These are phyloP conservation scores for Aphaenogaster rudis DNA, from an alignment of 1,140 invertebrate species.

Conservation along the genomic window DNA sequence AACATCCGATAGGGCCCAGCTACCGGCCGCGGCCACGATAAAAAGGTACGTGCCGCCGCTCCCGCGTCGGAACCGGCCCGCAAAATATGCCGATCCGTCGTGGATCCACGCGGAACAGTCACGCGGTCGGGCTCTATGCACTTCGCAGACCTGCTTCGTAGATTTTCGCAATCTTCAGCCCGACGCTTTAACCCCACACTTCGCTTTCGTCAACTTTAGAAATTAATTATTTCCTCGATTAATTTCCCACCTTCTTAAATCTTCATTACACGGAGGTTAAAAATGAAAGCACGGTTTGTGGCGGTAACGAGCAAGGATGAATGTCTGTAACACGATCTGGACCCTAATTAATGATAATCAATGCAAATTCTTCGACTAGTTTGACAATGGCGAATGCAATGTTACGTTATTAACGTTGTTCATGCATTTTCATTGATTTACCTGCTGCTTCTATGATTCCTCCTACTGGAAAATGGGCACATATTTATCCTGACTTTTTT, in stretches of 20 bases:
- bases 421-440: neutral
- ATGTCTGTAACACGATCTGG: neutral
- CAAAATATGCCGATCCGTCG: constrained; percentile 67
- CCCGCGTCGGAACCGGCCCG: constrained; percentile 53
- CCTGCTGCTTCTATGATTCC: too few species aligned
- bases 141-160: neutral
- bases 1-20: constrained; percentile 68
- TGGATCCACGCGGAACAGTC: constrained; percentile 55
- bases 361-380: neutral
- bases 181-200: neutral
- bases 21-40: constrained; percentile 45
- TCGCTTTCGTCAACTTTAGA: constrained; percentile 7
- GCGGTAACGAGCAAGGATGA: neutral
- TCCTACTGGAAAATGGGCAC: constrained; percentile 30
- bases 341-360: neutral
- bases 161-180: constrained; percentile 8
- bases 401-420: neutral
- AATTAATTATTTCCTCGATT: neutral
- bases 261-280: neutral
- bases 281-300: neutral
- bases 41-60: constrained; percentile 62
- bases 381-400: neutral
- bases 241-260: neutral
- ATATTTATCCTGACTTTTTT: constrained; percentile 14
- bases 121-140: constrained; percentile 33